Conservation (phyloP, 2,888 invertebrate genomes). For the Isotomurus palustris region DNA sequence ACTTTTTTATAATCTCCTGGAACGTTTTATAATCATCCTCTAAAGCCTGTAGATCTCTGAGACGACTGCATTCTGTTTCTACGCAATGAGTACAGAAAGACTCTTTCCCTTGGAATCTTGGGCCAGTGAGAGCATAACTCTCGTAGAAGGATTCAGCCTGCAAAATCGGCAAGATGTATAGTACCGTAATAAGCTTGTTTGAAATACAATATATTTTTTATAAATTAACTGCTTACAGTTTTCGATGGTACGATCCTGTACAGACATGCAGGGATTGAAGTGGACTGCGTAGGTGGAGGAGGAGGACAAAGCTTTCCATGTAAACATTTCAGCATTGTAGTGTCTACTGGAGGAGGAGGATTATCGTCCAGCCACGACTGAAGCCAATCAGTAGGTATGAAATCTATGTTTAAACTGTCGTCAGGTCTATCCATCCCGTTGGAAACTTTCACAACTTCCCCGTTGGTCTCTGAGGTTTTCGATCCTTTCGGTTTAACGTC, state of each 20-base stretch:
- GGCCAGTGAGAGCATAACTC: constrained; percentile 50
- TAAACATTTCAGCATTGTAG: constrained; percentile 52
- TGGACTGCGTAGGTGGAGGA: too few species aligned
- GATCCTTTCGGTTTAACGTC: background rate
- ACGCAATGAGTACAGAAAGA: constrained; percentile 53
- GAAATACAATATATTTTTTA: background rate
- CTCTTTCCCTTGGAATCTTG: constrained; percentile 49
- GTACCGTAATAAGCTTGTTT: background rate
- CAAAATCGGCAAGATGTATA: background rate
- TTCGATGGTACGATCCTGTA: constrained; percentile 29
- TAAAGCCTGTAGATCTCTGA: constrained; percentile 53
- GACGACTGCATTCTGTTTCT: constrained; percentile 52
- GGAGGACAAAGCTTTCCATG: constrained; percentile 54
- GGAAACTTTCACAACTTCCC: constrained; percentile 4
- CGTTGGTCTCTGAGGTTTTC: background rate
- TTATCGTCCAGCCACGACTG: constrained; percentile 53
- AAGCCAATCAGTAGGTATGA: constrained; percentile 56
- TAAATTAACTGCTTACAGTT: constrained; percentile 1
- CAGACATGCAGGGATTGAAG: constrained; percentile 7
- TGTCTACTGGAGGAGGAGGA: constrained; percentile 52
- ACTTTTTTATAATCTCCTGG: constrained; percentile 22
- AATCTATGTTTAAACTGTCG: constrained; percentile 50
- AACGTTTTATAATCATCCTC: constrained; percentile 54
- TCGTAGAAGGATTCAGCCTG: constrained; percentile 54
- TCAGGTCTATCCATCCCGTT: constrained; percentile 26